Percentiles rank a stretch among this genome's conserved stretches.
Conservation (phyloP, 53 echinoderm and acorn worm genomes). For the Apostichopus leukothele region DNA sequence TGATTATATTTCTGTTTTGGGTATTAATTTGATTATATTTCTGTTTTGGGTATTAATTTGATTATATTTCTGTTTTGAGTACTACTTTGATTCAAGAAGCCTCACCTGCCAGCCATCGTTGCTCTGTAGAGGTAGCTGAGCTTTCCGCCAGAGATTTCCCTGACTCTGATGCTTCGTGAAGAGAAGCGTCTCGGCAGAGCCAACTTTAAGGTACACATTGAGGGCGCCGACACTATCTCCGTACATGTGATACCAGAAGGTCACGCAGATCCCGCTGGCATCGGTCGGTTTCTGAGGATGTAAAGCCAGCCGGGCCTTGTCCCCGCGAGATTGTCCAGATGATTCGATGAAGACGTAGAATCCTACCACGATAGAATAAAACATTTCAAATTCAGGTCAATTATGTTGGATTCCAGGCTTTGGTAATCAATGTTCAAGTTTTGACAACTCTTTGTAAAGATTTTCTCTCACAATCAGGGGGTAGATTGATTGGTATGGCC, state of each 20-base stretch:
- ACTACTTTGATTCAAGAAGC: no score
- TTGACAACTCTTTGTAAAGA: no score
- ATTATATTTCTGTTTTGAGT: no score
- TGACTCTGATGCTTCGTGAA: constrained; percentile 73
- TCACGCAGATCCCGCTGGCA: constrained; percentile 59
- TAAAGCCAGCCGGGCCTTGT: constrained; percentile 58
- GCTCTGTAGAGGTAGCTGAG: constrained; percentile 45
- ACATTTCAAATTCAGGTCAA: no score
- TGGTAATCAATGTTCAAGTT: no score
- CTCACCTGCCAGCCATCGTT: constrained; percentile 34
- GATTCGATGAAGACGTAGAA: constrained; percentile 73
- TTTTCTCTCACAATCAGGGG: no score
- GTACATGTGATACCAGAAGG: constrained; percentile 95
- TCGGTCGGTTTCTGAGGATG: constrained; percentile 66
- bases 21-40: no score
- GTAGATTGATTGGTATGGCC: no score
- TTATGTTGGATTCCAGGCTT: no score
- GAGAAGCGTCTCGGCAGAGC: constrained; percentile 60
- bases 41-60: no score
- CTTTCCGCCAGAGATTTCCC: constrained; percentile 80
- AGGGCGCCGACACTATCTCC: constrained; percentile 68
- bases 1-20: no score
- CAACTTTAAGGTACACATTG: constrained; percentile 62
- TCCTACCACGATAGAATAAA: constrained; percentile 37
- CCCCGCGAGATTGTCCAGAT: constrained; percentile 18